Base-by-base conservation (phyloP, 2,113 vertebrate genomes). In the Australoheros scitulus region DNA sequence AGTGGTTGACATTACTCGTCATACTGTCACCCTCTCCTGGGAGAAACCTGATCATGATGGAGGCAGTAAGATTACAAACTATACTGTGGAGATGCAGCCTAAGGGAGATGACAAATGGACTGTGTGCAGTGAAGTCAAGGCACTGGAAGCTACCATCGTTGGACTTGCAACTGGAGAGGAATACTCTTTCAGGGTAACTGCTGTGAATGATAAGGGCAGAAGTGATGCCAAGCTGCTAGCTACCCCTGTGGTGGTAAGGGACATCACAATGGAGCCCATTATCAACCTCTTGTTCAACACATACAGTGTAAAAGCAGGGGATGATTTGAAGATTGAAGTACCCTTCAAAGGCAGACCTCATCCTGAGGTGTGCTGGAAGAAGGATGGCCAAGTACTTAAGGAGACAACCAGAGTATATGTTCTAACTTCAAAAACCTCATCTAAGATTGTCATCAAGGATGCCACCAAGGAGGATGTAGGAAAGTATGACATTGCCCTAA, bases 31-130 rank as follows among this genome's bases (percentile, higher is more conserved):
- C 59, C 95, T 99, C 89, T 97, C 97, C 86, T 99, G 98, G 98
- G 98, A 99, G 89, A 99, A 98, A 87, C 98, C 98, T 82, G 98
- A 99, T 84, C 97, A 97, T 13, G 98, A 99, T 92, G 98, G 98
- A 89, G 98, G 98, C 75, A 99, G 98, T 93, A 99, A 99, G 95
- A 98, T 99, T 87, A 97, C 96, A 88, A 95, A 96, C 61, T 99
- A 99, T 77, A 82, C 96, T 87, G 96, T 99, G 24, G 98, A 99
- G 95, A 99, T 99, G 98, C 97, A 98, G 91, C 96, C 95, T 36
- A 98, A 97, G 91, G 97, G 97, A 87, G 97, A 97, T 93, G 96
- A 97, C 65, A 99, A 98, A 94, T 99, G 98, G 98, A 97, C 96
- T 63, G 94, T 94, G 1, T 99, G 98, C 89, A 95, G 95, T 79